Evolutionary conservation across 2,113 vertebrate species (phyloP).

Genomic region (Tautogolabrus adspersus): DNA sequence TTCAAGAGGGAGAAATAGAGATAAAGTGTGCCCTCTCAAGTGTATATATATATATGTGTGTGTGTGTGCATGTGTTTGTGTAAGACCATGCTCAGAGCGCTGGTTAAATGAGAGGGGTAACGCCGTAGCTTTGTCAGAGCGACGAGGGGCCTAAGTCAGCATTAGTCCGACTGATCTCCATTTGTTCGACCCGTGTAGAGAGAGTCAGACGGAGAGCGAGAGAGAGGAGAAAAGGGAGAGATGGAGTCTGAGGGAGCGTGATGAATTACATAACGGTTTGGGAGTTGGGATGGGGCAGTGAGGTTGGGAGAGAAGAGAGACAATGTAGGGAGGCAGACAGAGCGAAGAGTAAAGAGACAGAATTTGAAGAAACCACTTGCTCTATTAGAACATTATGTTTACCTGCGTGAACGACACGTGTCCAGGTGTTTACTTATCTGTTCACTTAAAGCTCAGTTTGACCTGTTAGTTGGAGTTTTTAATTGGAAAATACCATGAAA

Average conservation of each 20-base stretch:
- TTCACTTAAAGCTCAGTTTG: background rate
- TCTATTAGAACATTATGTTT: conserved; percentile 4
- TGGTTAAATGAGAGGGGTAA: conserved; percentile 73
- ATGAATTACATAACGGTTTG: conserved; percentile 56
- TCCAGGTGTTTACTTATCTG: background rate
- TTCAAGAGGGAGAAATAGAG: conserved; percentile 41
- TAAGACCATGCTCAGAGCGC: conserved; percentile 52
- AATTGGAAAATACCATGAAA: background rate
- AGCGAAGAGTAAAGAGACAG: background rate
- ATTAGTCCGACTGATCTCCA: conserved; percentile 76
- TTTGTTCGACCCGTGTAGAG: conserved; percentile 70
- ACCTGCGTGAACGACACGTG: background rate
- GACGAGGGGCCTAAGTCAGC: conserved; percentile 70
- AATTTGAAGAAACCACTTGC: background rate
- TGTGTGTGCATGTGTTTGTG: conserved; percentile 20
- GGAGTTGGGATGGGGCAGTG: conserved; percentile 41
- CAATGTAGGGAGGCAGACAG: background rate
- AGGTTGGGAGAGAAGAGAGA: conserved; percentile 18
- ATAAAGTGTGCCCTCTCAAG: conserved; percentile 56
- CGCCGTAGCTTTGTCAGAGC: conserved; percentile 70
- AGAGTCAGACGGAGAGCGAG: conserved; percentile 10
- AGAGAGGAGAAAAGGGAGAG: conserved; percentile 5
- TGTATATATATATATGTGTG: conserved; percentile 14
- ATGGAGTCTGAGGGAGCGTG: conserved; percentile 13
- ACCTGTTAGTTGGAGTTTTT: background rate